These are phyloP conservation scores for Gallinago paraguaiae DNA, from an alignment of 2,113 vertebrate genomes.

Conservation along the genomic window DNA sequence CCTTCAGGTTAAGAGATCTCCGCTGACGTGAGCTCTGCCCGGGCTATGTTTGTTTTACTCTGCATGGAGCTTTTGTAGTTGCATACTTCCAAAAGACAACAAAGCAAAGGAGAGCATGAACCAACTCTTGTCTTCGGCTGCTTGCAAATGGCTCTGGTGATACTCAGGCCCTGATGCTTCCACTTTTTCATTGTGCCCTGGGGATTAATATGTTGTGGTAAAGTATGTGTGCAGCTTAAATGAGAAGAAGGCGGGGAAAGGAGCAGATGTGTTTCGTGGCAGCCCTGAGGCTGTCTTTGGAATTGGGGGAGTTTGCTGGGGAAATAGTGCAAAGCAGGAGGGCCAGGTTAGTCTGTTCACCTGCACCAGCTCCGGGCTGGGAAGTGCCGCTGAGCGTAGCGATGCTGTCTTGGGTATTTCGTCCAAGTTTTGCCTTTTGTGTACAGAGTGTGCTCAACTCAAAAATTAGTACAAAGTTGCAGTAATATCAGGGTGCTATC, in stretches of 20 bases:
- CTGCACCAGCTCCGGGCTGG: neutral
- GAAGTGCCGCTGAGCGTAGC: neutral
- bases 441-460: neutral
- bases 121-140: neutral
- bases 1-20: conserved; percentile 19
- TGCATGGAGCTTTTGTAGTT: neutral
- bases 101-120: neutral
- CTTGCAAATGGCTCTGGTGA: neutral
- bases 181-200: neutral
- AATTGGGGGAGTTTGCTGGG: neutral
- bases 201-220: neutral
- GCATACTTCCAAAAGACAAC: neutral
- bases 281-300: neutral
- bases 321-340: neutral
- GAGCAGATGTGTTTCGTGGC: neutral
- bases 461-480: neutral
- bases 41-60: neutral
- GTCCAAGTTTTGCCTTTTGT: neutral
- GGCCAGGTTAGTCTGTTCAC: neutral
- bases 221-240: neutral
- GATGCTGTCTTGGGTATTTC: neutral
- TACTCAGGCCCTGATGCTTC: neutral
- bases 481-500: rapidly evolving
- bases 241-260: neutral
- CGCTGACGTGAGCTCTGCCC: neutral